Base-by-base conservation (phyloP, 2,888 invertebrate genomes). In the Metallyticus violacea region DNA sequence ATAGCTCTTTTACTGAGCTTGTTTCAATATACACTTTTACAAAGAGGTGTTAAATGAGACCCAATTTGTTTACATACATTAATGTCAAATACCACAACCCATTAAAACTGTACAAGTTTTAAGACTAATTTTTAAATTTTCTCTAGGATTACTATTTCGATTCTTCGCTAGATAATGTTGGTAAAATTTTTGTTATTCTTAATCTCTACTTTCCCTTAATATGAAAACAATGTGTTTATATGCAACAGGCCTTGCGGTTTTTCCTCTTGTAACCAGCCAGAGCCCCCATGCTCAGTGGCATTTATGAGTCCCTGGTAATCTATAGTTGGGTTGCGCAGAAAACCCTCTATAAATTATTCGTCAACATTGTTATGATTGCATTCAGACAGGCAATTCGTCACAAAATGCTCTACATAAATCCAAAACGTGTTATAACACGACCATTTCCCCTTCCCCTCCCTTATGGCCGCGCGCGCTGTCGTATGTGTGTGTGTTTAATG, bases 361-460 rank as follows among this genome's bases (percentile, higher is more conserved):
- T 28, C 77, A 85, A 62, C 76, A 85, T 76, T 62, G 85, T 62
- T 80, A 62, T 80, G 85, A 85, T 85, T 80, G 85, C 81, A 80
- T 80, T 79, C 26, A 40, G 85, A 85, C 85, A 80, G 85, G 80
- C 80, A 85, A 85, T 85, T 85, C 85, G 85, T 85, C 85, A 85
- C 85, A 80, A 85, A 85, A 80, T 80, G 85, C 80, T 83, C 6
- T 83, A 83, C 83, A 27, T 83, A 83, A 83, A 83, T 83, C 83
- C 83, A 76, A 83, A 83, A 83, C 77, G 83, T 81, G 62, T 81
- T 81, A 81, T 81, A 81, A 26, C n/a, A n/a, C 40, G 40, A 15
- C 40, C 40, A 22, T 62, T 62, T 62, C 40, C n/a, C 22, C 83
- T 28, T 77, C 26, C 28, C 40, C n/a, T n/a, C n/a, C n/a, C n/a